Conservation (phyloP, 2,113 vertebrate genomes). For the Hucho hucho region DNA sequence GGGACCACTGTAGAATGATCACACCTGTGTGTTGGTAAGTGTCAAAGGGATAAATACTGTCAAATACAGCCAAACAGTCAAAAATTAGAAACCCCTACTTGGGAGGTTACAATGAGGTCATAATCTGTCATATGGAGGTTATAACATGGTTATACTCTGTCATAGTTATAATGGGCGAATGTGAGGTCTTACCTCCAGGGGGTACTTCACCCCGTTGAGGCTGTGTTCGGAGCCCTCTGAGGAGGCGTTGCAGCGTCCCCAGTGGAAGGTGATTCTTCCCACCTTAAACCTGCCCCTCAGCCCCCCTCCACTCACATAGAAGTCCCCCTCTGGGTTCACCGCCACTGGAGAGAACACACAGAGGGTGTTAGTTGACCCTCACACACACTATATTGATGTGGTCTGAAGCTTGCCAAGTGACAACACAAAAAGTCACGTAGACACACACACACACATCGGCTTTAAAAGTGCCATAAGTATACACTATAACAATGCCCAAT, state of each 20-base stretch:
- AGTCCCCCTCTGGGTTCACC: conserved; percentile 88
- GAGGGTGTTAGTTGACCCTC: background rate
- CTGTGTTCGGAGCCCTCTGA: conserved; percentile 95
- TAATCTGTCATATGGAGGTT: no score
- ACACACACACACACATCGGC: conserved; percentile 18
- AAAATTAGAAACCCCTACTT: no score
- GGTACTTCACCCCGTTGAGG: conserved; percentile 89
- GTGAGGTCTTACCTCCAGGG: conserved; percentile 84
- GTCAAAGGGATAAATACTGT: no score
- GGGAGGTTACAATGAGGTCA: no score
- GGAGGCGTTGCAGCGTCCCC: conserved; percentile 92
- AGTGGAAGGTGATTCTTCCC: conserved; percentile 92
- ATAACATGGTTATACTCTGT: no score
- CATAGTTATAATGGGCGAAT: background rate
- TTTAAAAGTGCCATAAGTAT: background rate
- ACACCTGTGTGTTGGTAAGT: no score
- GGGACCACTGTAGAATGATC: no score
- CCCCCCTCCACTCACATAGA: conserved; percentile 87
- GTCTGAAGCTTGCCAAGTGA: no score
- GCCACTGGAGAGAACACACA: conserved; percentile 78
- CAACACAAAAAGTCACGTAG: background rate
- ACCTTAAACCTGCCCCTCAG: conserved; percentile 85
- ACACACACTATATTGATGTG: background rate
- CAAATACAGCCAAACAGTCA: no score
- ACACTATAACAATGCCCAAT: background rate